Conservation (phyloP, 2,113 vertebrate genomes). For the Scomber japonicus region DNA sequence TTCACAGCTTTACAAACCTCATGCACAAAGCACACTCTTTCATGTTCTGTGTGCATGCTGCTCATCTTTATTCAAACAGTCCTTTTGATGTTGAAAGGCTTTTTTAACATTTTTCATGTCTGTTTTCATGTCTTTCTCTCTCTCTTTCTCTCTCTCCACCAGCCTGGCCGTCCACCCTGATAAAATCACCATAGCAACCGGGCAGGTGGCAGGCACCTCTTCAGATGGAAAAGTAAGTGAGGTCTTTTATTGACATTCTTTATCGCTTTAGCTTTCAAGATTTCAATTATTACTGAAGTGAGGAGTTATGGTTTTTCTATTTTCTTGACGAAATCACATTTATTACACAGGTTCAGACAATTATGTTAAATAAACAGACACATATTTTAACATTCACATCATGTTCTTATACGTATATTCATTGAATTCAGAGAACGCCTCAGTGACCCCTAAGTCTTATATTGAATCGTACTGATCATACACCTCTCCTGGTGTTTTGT, state of each 20-base stretch:
- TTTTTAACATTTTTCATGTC: conserved; percentile 53
- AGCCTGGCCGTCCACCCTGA: conserved; percentile 98
- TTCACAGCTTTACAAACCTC: conserved; percentile 33
- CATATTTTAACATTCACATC: neutral
- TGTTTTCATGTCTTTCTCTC: conserved; percentile 50
- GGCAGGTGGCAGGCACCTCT: conserved; percentile 97
- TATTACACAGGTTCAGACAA: neutral
- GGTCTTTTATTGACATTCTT: conserved; percentile 14
- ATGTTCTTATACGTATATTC: neutral
- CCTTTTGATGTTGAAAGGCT: conserved; percentile 60
- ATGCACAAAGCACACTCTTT: conserved; percentile 40
- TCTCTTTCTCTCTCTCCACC: conserved; percentile 62
- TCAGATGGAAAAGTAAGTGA: conserved; percentile 94
- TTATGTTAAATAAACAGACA: neutral
- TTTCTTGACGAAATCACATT: neutral
- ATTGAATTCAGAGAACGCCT: neutral
- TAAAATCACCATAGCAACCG: conserved; percentile 98
- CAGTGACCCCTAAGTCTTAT: neutral
- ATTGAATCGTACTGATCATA: neutral
- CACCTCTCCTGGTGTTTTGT: conserved; percentile 2
- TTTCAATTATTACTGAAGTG: conserved; percentile 1
- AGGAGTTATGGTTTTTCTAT: neutral
- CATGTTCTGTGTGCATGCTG: conserved; percentile 18
- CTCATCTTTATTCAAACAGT: conserved; percentile 64
- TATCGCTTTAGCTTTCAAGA: neutral